Conservation (phyloP, 1,140 invertebrate species). For the Gryllus bimaculatus region DNA sequence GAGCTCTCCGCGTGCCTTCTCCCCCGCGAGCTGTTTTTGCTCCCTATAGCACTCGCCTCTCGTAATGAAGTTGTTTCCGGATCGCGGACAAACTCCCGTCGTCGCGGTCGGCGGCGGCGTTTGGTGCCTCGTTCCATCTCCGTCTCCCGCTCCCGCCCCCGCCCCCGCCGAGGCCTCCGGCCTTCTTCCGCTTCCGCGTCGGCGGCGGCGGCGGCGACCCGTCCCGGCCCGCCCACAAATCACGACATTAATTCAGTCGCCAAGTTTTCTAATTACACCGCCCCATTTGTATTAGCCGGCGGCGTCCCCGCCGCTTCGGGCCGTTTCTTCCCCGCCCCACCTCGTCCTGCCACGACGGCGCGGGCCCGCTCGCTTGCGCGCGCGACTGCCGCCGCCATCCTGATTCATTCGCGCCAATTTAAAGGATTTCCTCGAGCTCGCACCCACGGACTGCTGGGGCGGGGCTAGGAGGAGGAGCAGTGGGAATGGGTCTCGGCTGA, state of each 20-base stretch:
- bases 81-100: too few relatives aligned
- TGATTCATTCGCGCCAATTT: background rate
- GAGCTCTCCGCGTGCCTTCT: too few relatives aligned
- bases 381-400: background rate
- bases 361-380: too few relatives aligned
- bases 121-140: too few relatives aligned
- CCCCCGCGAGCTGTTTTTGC: too few relatives aligned
- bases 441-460: background rate
- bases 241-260: conserved; percentile 3
- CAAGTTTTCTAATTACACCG: conserved; percentile 4
- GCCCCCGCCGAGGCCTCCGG: too few relatives aligned
- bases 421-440: background rate
- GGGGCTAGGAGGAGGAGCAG: background rate
- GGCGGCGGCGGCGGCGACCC: background rate
- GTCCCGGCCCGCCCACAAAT: background rate
- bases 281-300: background rate
- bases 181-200: too few relatives aligned
- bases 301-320: background rate
- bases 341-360: background rate
- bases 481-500: too few relatives aligned
- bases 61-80: too few relatives aligned
- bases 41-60: too few relatives aligned
- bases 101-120: too few relatives aligned
- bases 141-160: too few relatives aligned
- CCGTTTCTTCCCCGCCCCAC: background rate